Evolutionary conservation across 2,888 invertebrate species (phyloP), one percentile per base, ranked within the genome.

Genomic region (Aporophyla nigra): DNA sequence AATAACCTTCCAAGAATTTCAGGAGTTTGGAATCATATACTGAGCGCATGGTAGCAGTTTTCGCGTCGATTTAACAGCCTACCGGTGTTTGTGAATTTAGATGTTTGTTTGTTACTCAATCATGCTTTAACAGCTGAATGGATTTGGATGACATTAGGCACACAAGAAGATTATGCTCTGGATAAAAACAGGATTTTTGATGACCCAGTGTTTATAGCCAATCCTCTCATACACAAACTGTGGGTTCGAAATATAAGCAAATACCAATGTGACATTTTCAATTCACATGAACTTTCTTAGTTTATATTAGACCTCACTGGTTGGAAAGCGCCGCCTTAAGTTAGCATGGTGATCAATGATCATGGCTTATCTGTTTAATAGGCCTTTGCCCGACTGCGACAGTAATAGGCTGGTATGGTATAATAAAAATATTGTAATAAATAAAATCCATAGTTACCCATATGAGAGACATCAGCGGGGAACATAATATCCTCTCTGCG

Each of bases 401-500:
- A 19, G 10, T 27, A 33, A 33, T 33, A 33, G 19, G 10, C 19
- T 0, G 27, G 21, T 33, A 33, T 33, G 33, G 33, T 33, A 33
- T 33, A 33, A 3, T 33, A 3, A 33, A 33, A 33, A 33, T 3
- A 43, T 9, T 63, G 16, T 43, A 43, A 19, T 19, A 24, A 46
- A 27, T 24, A 19, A 19, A 76, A 40, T 49, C 49, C 46, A 80
- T 76, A 85, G 78, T 93, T 89, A 97, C 98, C 98, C 96, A 96
- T 96, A 86, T 96, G 96, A 56, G 95, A 94, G 5, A 97, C 97
- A 91, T 99, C 99, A 61, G 97, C 97, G 74, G 98, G 97, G 94
- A 98, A 98, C 93, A 98, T 98, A 87, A 99, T 99, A 92, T 99
- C 98, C 93, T 99, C 99, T 85, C 98, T 97, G 83, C 98, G 97